These are phyloP conservation scores for Vollenhovia emeryi DNA, from an alignment of 1,140 invertebrate species.

Conservation along the genomic window DNA sequence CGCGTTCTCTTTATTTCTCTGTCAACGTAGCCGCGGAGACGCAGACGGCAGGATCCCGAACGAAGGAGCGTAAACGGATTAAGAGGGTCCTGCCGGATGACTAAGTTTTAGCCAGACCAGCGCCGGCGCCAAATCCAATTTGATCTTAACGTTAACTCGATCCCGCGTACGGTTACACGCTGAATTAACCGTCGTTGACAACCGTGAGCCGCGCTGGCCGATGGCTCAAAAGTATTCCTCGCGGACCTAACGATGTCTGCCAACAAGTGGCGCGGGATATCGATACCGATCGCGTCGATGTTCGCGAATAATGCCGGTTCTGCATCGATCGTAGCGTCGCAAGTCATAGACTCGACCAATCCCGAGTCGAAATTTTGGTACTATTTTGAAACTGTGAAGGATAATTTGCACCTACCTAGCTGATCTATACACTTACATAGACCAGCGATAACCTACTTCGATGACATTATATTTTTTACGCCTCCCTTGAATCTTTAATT, in stretches of 20 bases:
- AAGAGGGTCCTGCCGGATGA: constrained; percentile 81
- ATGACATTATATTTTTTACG: too few species aligned
- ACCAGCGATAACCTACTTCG: too few species aligned
- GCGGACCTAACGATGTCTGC: background rate
- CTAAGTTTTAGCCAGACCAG: constrained; percentile 79
- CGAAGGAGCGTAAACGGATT: constrained; percentile 78
- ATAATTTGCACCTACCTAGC: too few species aligned
- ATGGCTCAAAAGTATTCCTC: constrained; percentile 65
- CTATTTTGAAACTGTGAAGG: too few species aligned
- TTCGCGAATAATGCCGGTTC: background rate
- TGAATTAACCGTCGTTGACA: constrained; percentile 77
- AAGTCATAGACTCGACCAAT: too few species aligned
- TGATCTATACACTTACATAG: too few species aligned
- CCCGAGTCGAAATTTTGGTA: too few species aligned
- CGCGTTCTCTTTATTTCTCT: constrained; percentile 65
- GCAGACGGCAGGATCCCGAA: constrained; percentile 66
- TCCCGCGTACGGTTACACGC: constrained; percentile 80
- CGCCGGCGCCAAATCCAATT: constrained; percentile 78
- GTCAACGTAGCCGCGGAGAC: constrained; percentile 60
- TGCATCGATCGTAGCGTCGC: too few species aligned
- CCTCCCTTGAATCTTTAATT: too few species aligned
- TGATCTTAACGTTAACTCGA: constrained; percentile 82
- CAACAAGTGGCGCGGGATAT: constrained; percentile 67
- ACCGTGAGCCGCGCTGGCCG: constrained; percentile 41
- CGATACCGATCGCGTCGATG: background rate